Base-by-base conservation (phyloP, 2,888 invertebrate genomes). In the Tachystola acroxantha region DNA sequence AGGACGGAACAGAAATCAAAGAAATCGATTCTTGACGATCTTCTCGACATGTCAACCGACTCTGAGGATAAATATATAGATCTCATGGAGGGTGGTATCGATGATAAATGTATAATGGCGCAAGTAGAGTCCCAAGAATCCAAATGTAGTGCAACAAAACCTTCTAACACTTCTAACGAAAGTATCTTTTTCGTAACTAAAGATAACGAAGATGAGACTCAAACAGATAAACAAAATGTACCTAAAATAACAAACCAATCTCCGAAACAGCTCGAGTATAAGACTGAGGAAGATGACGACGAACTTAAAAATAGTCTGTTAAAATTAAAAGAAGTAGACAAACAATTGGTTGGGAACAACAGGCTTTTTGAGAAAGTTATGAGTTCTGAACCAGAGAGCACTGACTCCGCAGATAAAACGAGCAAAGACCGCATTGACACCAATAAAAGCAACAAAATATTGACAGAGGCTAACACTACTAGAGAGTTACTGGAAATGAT, bases 401-500 rank as follows among this genome's bases (percentile, higher is more conserved):
- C 37, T 9, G 24, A 24, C n/a, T 4, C n/a, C 9, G n/a, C n/a
- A n/a, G n/a, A n/a, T n/a, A n/a, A n/a, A n/a, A n/a, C n/a, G n/a
- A n/a, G n/a, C n/a, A n/a, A n/a, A n/a, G n/a, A n/a, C n/a, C n/a
- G n/a, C n/a, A n/a, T n/a, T 9, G 24, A 24, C n/a, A n/a, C n/a
- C 9, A 24, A 24, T 2, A n/a, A n/a, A 24, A 24, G n/a, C n/a
- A 24, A n/a, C n/a, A 24, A 24, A 24, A n/a, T 9, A 16, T 54
- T 63, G 7, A 64, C 56, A 40, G 55, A 60, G 14, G 75, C 70
- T 0, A 64, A 81, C 14, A 64, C 73, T 32, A 84, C 82, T 0
- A 67, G 64, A 7, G 73, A 78, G 20, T 50, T 84, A 2, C 46
- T 84, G 7, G 70, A 75, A 25, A 68, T 80, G 62, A 45, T 84